Base-by-base conservation (phyloP, 2,113 vertebrate genomes). In the Callithrix jacchus region DNA sequence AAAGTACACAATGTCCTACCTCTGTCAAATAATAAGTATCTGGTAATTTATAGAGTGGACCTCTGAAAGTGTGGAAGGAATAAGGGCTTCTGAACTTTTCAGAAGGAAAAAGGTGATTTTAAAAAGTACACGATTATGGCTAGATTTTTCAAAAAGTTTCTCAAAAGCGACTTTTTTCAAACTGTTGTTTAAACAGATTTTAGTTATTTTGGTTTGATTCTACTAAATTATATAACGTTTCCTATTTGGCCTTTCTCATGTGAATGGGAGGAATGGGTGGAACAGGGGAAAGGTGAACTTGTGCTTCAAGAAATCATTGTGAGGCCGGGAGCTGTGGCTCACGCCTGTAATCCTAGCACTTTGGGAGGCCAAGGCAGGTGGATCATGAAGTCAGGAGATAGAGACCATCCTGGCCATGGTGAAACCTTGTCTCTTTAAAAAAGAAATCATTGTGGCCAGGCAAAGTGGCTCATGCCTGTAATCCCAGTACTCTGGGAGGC, bases 211-310 rank as follows among this genome's bases (percentile, higher is more conserved):
- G 49, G n/a, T 89, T 93, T 90, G 32, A 45, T 52, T 85, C 52
- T 68, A 14, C 27, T 83, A 37, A 23, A 37, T 86, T 71, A 83
- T 37, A 20, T 54, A 27, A 64, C 68, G 40, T 93, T 92, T 95
- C 52, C 54, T 93, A 30, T 86, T 85, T 79, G 82, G 40, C 40
- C 40, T 97, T 95, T 97, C 91, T 89, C 91, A 84, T 93, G 92
- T 93, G 80, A 95, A 74, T 92, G 82, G 97, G 94, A 97, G 93
- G 89, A 98, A 87, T 40, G 87, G 87, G 90, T 98, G 95, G 97
- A 97, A 97, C 37, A 74, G 6, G 47, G 94, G 87, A 96, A 97
- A 96, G 96, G 96, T 87, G 85, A 96, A 94, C 88, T 96, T 96
- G 92, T 42, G 35, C 21, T 93, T 91, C 32, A 35, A 94, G 74